Conservation (phyloP, 2,888 invertebrate species). For the Strigamia maritima region DNA sequence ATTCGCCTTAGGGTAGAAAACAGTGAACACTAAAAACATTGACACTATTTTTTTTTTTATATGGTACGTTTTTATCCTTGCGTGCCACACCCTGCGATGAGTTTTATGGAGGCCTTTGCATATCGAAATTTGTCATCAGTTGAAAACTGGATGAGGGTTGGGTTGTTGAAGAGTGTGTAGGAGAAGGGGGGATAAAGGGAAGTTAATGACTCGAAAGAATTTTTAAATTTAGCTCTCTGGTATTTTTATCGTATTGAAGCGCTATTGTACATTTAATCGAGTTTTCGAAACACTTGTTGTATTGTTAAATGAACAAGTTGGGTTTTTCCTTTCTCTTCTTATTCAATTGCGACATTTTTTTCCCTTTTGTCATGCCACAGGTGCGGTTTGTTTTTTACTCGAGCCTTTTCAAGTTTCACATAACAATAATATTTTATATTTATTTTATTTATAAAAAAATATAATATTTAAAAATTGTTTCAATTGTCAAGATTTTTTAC, state of each 20-base stretch:
- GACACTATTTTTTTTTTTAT: background rate
- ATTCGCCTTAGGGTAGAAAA: background rate
- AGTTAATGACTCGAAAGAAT: slow-evolving; percentile 26
- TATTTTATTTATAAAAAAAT: background rate
- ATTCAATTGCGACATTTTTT: background rate
- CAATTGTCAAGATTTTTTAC: background rate
- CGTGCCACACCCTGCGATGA: background rate
- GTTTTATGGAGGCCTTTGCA: slow-evolving; percentile 18
- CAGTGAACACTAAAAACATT: background rate
- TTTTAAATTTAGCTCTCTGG: slow-evolving; percentile 25
- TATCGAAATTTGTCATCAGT: slow-evolving; percentile 25
- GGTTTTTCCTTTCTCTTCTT: background rate
- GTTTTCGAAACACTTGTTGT: slow-evolving; percentile 20
- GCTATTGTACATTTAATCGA: slow-evolving; percentile 27
- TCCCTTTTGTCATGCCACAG: background rate
- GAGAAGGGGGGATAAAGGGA: background rate
- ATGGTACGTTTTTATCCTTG: background rate
- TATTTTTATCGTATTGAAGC: slow-evolving; percentile 13
- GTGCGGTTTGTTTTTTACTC: background rate
- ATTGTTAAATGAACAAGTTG: background rate
- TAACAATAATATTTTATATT: background rate
- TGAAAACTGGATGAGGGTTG: slow-evolving; percentile 24
- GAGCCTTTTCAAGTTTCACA: background rate
- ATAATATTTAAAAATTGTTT: background rate
- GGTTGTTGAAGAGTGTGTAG: background rate